These are phyloP conservation scores for Brachionus asplanchnoidis DNA, from an alignment of 1,140 invertebrate genomes.

Conservation along the genomic window DNA sequence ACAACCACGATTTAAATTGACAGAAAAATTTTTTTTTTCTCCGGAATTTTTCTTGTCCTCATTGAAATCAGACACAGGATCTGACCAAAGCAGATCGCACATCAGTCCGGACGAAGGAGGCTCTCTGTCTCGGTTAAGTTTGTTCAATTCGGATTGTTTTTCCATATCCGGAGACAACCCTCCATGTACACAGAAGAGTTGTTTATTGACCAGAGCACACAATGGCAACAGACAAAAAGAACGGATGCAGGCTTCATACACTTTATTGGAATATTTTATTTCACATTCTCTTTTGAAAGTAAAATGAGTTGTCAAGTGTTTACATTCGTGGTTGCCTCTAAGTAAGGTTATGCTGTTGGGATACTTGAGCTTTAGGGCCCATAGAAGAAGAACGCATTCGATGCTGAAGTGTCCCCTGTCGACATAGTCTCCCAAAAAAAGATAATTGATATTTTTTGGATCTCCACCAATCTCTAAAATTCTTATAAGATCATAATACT, in stretches of 20 bases:
- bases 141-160: not conserved
- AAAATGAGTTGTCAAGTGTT: conserved; percentile 44
- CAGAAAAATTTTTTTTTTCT: not conserved
- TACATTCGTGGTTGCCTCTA: conserved; percentile 50
- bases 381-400: conserved; percentile 22
- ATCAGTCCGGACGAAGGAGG: conserved; percentile 15
- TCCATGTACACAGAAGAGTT: conserved; percentile 96
- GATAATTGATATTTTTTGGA: conserved; percentile 59
- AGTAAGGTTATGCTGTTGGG: conserved; percentile 59
- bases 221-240: conserved; percentile 45
- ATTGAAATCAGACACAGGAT: conserved; percentile 7
- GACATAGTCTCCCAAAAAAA: conserved; percentile 60
- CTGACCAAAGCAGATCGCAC: conserved; percentile 37
- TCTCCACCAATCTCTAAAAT: conserved; percentile 58
- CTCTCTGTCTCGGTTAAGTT: not conserved
- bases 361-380: conserved; percentile 57
- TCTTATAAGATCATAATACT: conserved; percentile 61
- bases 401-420: conserved; percentile 49
- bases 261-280: conserved; percentile 50
- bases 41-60: not conserved
- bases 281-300: conserved; percentile 52
- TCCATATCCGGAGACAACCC: conserved; percentile 93
- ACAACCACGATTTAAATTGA: conserved; percentile 30
- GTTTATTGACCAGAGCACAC: conserved; percentile 36
- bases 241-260: conserved; percentile 48